These are phyloP conservation scores for Limonius californicus DNA, from an alignment of 1,140 invertebrate species.

Conservation along the genomic window DNA sequence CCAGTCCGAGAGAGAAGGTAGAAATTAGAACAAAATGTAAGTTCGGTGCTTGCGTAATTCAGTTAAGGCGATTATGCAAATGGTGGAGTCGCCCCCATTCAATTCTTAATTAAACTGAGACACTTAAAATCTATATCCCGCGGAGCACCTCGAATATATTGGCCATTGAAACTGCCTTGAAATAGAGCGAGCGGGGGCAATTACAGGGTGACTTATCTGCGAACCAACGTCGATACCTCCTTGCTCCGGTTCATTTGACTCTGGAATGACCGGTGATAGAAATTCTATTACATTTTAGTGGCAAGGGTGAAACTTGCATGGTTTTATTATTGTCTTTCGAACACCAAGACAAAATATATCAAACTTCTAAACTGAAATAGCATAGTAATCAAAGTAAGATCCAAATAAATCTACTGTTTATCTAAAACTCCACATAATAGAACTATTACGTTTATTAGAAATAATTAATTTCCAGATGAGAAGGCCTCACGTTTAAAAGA, in stretches of 20 bases:
- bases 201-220: neutral
- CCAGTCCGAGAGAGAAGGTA: constrained; percentile 6
- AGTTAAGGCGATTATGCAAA: constrained; percentile 27
- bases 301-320: too few relatives aligned
- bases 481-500: too few relatives aligned
- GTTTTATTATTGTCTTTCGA: too few relatives aligned
- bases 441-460: too few relatives aligned
- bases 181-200: neutral
- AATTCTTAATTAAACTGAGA: constrained; percentile 27
- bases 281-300: too few relatives aligned
- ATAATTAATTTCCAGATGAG: too few relatives aligned
- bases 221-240: neutral
- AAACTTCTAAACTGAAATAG: too few relatives aligned
- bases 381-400: too few relatives aligned
- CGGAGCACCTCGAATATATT: constrained; percentile 13
- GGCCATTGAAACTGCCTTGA: constrained; percentile 2
- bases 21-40: constrained; percentile 25
- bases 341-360: too few relatives aligned
- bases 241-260: neutral
- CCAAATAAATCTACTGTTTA: too few relatives aligned
- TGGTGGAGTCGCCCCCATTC: constrained; percentile 16
- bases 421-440: too few relatives aligned
- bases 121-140: constrained; percentile 17
- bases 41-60: constrained; percentile 22
- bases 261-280: neutral